These are phyloP conservation scores for Thamnophis sirtalis DNA, from an alignment of 2,113 vertebrate species.

Conservation along the genomic window DNA sequence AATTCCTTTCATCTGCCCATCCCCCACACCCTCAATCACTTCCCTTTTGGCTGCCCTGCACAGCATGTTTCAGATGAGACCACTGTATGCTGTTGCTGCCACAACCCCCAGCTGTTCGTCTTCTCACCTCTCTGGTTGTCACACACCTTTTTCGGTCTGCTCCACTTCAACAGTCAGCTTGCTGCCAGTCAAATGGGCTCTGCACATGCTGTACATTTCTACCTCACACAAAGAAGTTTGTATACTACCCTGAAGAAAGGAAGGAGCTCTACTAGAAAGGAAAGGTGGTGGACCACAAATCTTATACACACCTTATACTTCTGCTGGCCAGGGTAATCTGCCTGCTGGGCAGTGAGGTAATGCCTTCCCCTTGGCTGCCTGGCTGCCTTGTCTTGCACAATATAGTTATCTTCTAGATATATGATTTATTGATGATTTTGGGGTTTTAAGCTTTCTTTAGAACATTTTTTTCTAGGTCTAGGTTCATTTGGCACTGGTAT, in stretches of 20 bases:
- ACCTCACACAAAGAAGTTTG: background rate
- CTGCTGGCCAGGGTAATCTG: background rate
- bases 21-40: background rate
- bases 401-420: background rate
- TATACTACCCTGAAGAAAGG: background rate
- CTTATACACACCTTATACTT: background rate
- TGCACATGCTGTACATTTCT: background rate
- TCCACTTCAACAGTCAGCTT: background rate
- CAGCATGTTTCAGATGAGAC: background rate
- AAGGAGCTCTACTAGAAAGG: background rate
- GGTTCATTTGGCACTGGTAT: background rate
- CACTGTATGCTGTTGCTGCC: background rate
- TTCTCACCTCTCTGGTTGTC: background rate
- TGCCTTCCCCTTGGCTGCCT: conserved; percentile 63
- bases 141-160: background rate
- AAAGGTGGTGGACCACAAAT: background rate
- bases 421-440: background rate
- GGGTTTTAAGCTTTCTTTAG: background rate
- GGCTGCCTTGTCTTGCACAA: background rate
- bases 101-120: background rate
- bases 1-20: background rate
- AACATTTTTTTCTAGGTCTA: background rate
- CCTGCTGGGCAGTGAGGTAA: background rate
- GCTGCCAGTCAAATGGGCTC: background rate
- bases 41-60: background rate